Evolutionary conservation across 2,113 vertebrate genomes (phyloP).

Genomic region (Rhizomys pruinosus): DNA sequence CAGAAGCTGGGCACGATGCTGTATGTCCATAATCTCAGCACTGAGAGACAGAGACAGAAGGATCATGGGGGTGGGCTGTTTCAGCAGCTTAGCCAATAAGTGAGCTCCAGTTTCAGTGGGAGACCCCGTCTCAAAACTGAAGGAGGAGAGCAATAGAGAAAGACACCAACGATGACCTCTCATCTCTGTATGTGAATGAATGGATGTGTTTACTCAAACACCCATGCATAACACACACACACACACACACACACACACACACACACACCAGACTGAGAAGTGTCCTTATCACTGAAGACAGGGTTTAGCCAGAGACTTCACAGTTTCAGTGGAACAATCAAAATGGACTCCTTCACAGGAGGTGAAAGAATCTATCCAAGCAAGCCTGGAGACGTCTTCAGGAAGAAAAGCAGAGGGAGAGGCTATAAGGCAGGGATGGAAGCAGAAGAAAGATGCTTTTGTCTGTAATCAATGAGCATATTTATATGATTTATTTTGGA

Average conservation of each 20-base stretch:
- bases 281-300: not conserved
- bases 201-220: not conserved
- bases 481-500: slow-evolving; percentile 1
- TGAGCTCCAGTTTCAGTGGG: not conserved
- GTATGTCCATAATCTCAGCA: too few relatives aligned
- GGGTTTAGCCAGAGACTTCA: not conserved
- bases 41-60: not conserved
- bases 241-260: not conserved
- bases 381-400: not conserved
- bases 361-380: not conserved
- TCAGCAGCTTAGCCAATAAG: not conserved
- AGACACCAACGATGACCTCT: not conserved
- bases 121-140: not conserved
- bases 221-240: not conserved
- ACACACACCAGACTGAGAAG: not conserved
- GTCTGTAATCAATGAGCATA: not conserved
- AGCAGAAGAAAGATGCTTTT: not conserved
- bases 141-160: not conserved
- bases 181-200: not conserved
- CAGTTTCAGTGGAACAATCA: not conserved
- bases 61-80: not conserved
- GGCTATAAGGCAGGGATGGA: too few relatives aligned
- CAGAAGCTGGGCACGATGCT: not conserved
- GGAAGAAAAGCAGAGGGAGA: not conserved
- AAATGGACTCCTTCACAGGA: not conserved